phyloP scores from a whole-genome alignment of 2,888 invertebrate genomes.

The Lasioglossum vierecki region DNA sequence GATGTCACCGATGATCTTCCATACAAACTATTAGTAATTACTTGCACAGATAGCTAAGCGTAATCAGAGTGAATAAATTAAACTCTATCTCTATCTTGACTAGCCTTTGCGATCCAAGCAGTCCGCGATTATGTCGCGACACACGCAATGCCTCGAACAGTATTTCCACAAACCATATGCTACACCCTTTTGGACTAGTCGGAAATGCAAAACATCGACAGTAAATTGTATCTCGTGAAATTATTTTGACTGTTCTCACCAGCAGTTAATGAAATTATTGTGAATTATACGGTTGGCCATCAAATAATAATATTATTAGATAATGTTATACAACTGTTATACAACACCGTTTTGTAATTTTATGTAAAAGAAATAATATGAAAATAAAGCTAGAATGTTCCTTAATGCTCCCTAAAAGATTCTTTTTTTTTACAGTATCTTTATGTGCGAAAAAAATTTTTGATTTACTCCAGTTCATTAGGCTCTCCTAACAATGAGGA shows the following conservation, averaged over 20 bases:
- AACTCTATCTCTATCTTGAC: conserved; percentile 66
- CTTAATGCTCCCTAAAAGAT: too few species aligned
- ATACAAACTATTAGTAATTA: conserved; percentile 24
- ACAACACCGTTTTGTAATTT: too few species aligned
- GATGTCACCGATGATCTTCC: conserved; percentile 17
- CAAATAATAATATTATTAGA: not conserved
- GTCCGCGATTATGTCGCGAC: conserved; percentile 68
- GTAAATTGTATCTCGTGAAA: conserved; percentile 37
- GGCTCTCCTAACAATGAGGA: too few species aligned
- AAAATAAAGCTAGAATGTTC: too few species aligned
- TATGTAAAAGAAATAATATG: too few species aligned
- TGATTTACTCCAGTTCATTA: too few species aligned
- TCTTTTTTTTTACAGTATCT: too few species aligned
- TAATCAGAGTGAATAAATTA: conserved; percentile 69
- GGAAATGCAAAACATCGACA: conserved; percentile 54
- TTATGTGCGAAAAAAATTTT: too few species aligned
- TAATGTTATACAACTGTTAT: too few species aligned
- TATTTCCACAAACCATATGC: conserved; percentile 22
- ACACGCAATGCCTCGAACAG: conserved; percentile 68
- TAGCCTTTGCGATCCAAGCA: conserved; percentile 65
- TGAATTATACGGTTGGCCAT: not conserved
- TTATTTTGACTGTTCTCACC: conserved; percentile 13
- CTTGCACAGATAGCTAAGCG: conserved; percentile 58
- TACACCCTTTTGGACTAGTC: conserved; percentile 43
- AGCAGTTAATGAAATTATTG: not conserved